phyloP scores from a whole-genome alignment of 2,888 invertebrate species.

The Blera fallax region DNA sequence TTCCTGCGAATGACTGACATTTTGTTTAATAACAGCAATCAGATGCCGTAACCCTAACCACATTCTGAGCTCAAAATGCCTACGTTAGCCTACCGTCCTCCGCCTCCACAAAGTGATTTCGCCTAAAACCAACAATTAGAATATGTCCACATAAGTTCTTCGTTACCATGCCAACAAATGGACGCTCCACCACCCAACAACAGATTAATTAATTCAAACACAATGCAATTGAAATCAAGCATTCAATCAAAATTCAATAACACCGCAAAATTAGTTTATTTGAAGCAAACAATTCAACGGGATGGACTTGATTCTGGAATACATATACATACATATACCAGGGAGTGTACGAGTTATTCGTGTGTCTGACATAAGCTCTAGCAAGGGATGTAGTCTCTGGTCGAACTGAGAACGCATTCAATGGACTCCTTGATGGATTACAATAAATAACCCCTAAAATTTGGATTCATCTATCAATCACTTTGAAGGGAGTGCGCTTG shows the following conservation, averaged over 20 bases:
- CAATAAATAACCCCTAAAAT: slow-evolving; percentile 29
- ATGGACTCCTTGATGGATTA: slow-evolving; percentile 21
- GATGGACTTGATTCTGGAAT: neutral
- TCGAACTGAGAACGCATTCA: neutral
- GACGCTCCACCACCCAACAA: neutral
- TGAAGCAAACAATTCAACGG: slow-evolving; percentile 38
- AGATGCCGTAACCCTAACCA: neutral
- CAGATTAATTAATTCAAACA: slow-evolving; percentile 43
- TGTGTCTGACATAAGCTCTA: neutral
- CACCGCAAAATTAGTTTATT: slow-evolving; percentile 46
- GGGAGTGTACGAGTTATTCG: neutral
- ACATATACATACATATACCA: neutral
- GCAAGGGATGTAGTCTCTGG: neutral
- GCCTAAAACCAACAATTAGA: neutral
- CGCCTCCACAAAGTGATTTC: neutral
- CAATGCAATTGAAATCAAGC: slow-evolving; percentile 41
- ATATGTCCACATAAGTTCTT: neutral
- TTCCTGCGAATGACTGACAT: neutral
- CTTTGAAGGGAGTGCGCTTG: neutral
- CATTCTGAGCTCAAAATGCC: neutral
- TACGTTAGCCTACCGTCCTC: neutral
- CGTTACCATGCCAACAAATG: neutral
- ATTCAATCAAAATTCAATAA: slow-evolving; percentile 44
- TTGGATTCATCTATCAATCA: slow-evolving; percentile 27
- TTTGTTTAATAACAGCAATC: neutral